Evolutionary conservation across 2,888 invertebrate genomes (phyloP), one percentile per base, ranked within the genome.

Genomic region (Agrochola circellaris): DNA sequence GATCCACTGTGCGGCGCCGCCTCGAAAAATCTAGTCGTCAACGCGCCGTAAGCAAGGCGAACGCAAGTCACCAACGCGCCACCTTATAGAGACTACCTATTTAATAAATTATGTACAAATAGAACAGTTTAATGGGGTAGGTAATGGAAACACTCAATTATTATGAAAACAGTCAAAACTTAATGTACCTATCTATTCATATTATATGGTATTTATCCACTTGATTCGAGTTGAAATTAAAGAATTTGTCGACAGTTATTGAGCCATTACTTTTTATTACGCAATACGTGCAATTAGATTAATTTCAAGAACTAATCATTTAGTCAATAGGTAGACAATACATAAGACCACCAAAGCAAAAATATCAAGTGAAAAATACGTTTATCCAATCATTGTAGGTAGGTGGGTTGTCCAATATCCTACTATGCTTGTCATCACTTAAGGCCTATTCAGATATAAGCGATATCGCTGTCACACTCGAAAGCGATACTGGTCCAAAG

Each of bases 391-490:
- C 58, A 45, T 26, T 45, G 67, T 60, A 58, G 73, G 56, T 64
- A 51, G 73, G 58, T 15, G 13, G 34, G 34, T 64, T 30, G 64
- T 68, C 64, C 51, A 68, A 68, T 74, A 80, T 64, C 42, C 62
- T 20, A 15, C 23, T 62, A 34, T 42, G 79, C 80, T 80, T 80
- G 74, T 79, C 74, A 80, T 81, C 54, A 70, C 69, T 81, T 75
- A 51, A 51, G 23, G 51, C 51, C 51, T 51, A 51, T 51, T 51
- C 51, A 23, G 51, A 51, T 51, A 23, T 8, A 23, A 23, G 51
- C 51, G 23, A 51, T 51, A 51, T 51, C 23, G 51, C 2, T 51
- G 3, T 51, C 23, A 1, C 51, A 3, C 51, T 51, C 51, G 8
- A 9, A 9, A 51, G 23, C 51, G 8, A 20, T 51, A 20, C 20